phyloP scores from a whole-genome alignment of 2,888 invertebrate species.

The Erynnis tages region DNA sequence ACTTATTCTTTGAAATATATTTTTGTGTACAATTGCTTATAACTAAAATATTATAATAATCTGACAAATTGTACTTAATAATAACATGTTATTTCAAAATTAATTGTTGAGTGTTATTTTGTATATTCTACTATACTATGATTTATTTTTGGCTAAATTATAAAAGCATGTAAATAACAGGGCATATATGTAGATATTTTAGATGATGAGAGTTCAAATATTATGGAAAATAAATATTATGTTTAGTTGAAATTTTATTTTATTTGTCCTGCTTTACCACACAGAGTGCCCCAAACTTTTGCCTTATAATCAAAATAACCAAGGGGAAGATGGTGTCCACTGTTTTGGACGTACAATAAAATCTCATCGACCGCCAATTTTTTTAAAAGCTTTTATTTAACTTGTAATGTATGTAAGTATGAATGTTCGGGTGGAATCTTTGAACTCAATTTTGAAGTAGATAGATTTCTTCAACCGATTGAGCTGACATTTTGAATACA shows the following conservation, averaged over 20 bases:
- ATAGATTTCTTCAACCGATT: too few relatives aligned
- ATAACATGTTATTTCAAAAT: slow-evolving; percentile 57
- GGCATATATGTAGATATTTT: slow-evolving; percentile 77
- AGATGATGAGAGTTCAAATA: slow-evolving; percentile 79
- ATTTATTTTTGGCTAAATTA: slow-evolving; percentile 64
- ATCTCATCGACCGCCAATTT: too few relatives aligned
- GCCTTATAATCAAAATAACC: too few relatives aligned
- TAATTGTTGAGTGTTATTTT: slow-evolving; percentile 69
- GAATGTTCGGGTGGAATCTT: too few relatives aligned
- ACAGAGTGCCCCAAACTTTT: too few relatives aligned
- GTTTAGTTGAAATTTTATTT: slow-evolving; percentile 64
- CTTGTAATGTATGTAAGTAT: too few relatives aligned
- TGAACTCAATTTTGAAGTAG: too few relatives aligned
- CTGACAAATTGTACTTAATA: slow-evolving; percentile 67
- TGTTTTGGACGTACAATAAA: too few relatives aligned
- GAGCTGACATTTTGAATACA: too few relatives aligned
- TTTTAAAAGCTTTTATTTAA: too few relatives aligned
- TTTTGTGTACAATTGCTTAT: slow-evolving; percentile 50
- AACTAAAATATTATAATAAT: slow-evolving; percentile 44
- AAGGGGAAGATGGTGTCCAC: too few relatives aligned
- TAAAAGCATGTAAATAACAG: slow-evolving; percentile 69
- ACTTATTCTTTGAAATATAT: slow-evolving; percentile 52
- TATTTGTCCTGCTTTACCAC: background rate
- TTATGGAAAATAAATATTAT: slow-evolving; percentile 78
- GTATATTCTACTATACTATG: slow-evolving; percentile 73